Base-by-base conservation (phyloP, 2,113 vertebrate species). In the Trichomycterus rosablanca region DNA sequence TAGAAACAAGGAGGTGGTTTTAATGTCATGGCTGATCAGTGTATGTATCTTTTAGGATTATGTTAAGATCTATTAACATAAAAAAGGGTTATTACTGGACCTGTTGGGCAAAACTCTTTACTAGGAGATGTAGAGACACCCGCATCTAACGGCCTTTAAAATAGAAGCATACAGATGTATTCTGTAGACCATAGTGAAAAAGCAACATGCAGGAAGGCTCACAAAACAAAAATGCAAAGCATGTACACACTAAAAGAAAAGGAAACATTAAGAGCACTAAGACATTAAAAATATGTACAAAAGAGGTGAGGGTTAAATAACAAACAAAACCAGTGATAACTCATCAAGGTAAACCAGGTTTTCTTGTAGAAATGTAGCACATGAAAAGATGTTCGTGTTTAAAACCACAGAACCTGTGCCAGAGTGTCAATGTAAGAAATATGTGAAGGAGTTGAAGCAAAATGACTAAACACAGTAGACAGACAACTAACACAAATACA, bases 101-200 rank as follows among this genome's bases (percentile, higher is more conserved):
- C 74, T 24, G 52, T 2, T 20, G 52, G 57, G 26, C 15, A 42
- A 56, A 44, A 68, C 43, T 61, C 71, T 74, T 77, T 77, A 76
- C 77, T 37, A 79, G 58, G 51, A 66, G 54, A 61, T n/a, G 53
- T 53, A 77, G 61, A 2, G 70, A 71, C 16, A 65, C n/a, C n/a
- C 40, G 48, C 66, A 64, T 70, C 70, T 66, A 24, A 61, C 76
- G 61, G 73, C 68, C 62, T 74, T 74, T 40, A 83, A 60, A 60
- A 77, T 68, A 45, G 74, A 82, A 30, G 71, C 74, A 70, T 76
- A 34, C n/a, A 75, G 79, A 60, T 76, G 64, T 55, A 81, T 66
- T 72, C 75, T 85, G 66, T 16, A 40, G 45, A 42, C 22, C 32
- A 58, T n/a, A 67, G 46, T 12, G 63, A 37, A 68, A 34, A 66